Evolutionary conservation across 2,888 invertebrate genomes (phyloP).

Genomic region (Eustalomyia histrio): DNA sequence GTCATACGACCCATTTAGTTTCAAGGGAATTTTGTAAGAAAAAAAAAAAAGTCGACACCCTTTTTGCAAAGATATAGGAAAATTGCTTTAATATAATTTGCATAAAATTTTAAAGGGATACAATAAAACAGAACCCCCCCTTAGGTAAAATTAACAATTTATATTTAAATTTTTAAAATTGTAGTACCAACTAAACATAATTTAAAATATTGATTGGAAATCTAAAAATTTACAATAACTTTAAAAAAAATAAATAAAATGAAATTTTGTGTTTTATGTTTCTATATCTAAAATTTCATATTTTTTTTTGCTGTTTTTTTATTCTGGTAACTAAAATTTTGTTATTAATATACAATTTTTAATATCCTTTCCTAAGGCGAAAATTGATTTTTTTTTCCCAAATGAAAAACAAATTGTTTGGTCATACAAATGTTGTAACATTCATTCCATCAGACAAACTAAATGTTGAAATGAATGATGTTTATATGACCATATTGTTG

Average conservation of each 20-base stretch:
- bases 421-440: conserved; percentile 8
- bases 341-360: conserved; percentile 51
- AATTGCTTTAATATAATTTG: conserved; percentile 65
- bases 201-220: conserved; percentile 13
- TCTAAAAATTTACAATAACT: background rate
- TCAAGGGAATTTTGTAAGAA: conserved; percentile 56
- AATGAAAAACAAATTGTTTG: conserved; percentile 60
- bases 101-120: conserved; percentile 51
- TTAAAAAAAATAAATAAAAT: background rate
- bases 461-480: conserved; percentile 31
- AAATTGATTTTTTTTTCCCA: conserved; percentile 62
- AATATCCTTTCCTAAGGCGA: conserved; percentile 61
- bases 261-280: background rate
- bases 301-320: conserved; percentile 12
- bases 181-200: background rate
- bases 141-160: conserved; percentile 46
- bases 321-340: conserved; percentile 9
- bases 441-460: background rate
- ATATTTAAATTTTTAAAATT: conserved; percentile 48
- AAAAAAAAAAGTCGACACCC: conserved; percentile 28
- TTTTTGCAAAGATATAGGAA: conserved; percentile 39
- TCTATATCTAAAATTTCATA: background rate
- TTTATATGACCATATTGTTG: conserved; percentile 53
- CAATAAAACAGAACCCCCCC: conserved; percentile 47
- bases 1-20: conserved; percentile 64